Base-by-base conservation (phyloP, 2,888 invertebrate species). In the Strigamia crassipes region DNA sequence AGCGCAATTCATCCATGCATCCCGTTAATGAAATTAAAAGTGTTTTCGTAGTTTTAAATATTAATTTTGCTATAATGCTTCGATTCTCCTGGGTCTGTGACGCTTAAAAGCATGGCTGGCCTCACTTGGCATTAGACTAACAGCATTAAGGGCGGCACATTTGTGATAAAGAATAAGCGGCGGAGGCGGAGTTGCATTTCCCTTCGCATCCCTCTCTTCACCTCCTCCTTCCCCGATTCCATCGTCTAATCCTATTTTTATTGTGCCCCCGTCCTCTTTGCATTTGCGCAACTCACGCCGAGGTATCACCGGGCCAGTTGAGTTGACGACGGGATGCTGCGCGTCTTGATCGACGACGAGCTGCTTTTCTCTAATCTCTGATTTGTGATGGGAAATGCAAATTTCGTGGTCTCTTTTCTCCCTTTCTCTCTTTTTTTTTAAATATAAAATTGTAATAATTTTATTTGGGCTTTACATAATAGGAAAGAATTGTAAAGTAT, bases 31-130 rank as follows among this genome's bases (percentile, higher is more conserved):
- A 83, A 83, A 83, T 83, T 82, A 73, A 81, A 83, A 78, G 83
- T 83, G 83, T 83, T 83, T 83, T 81, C 83, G 31, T 82, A 83
- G 83, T 82, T 83, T 82, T 83, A 83, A 83, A 83, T 83, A 83
- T 83, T 82, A 83, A 83, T 83, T 83, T 83, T 83, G 56, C 73
- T 83, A 83, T 83, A 83, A 82, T 83, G 83, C 82, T 78, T 61
- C 82, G 82, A 83, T 79, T 83, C 83, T 83, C 83, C 34, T 18
- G 83, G 83, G 83, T 42, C 81, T 27, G 38, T 78, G 81, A 78
- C 78, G 81, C 81, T 81, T 81, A 81, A 81, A 81, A 81, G 81
- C 81, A 78, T 81, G 81, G 81, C 81, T 78, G 77, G 77, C 78
- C 78, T 78, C 77, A 81, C 81, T n/a, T 78, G 81, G 81, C 77